Evolutionary conservation across 1,140 invertebrate genomes (phyloP).

Genomic region (Diabrotica undecimpunctata): DNA sequence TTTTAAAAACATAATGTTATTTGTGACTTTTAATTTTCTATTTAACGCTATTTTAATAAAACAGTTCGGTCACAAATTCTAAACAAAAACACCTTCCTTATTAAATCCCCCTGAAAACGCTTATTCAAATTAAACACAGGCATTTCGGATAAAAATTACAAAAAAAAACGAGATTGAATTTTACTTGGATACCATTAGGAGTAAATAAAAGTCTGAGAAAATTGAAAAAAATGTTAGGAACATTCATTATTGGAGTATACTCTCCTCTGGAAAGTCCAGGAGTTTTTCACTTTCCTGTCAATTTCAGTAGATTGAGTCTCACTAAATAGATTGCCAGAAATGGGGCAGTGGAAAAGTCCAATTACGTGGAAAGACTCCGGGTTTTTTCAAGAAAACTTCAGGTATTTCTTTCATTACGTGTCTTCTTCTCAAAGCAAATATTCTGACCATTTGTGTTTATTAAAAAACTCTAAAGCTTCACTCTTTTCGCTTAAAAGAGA

Average conservation of each 20-base stretch:
- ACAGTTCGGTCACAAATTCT: too few species aligned
- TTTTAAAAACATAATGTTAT: too few species aligned
- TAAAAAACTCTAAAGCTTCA: neutral
- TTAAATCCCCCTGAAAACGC: neutral
- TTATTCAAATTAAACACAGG: neutral
- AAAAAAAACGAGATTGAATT: neutral
- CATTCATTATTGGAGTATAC: constrained; percentile 12
- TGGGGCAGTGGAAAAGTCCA: constrained; percentile 16
- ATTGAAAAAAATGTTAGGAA: constrained; percentile 13
- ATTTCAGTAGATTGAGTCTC: constrained; percentile 13
- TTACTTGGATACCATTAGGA: constrained; percentile 9
- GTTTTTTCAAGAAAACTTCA: constrained; percentile 1
- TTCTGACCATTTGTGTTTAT: neutral
- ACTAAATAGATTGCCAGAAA: constrained; percentile 15
- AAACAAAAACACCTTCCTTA: neutral
- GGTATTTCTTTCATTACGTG: constrained; percentile 13
- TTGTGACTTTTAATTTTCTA: too few species aligned
- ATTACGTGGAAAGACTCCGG: constrained; percentile 7
- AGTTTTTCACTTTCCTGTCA: constrained; percentile 13
- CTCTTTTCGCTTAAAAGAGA: too few species aligned
- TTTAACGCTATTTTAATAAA: too few species aligned
- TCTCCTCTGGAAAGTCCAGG: constrained; percentile 6
- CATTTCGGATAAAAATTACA: neutral
- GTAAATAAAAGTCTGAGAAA: constrained; percentile 6
- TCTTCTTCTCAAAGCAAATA: constrained; percentile 1